phyloP scores from a whole-genome alignment of 2,888 invertebrate genomes.

The Meiosimyza decipiens region DNA sequence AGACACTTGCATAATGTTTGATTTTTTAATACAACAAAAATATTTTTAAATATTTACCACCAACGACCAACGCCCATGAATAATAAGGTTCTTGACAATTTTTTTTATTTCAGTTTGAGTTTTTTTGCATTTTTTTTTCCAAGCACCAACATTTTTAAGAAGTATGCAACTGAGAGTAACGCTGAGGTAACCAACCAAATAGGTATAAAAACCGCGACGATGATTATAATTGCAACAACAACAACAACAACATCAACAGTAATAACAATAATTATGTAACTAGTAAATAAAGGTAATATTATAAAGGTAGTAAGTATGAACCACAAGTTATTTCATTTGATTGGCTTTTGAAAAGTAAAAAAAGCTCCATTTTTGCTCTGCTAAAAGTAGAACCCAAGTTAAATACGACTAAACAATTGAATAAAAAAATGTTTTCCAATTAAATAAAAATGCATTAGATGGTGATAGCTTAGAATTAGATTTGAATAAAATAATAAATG shows the following conservation, averaged over 20 bases:
- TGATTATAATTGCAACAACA: constrained; percentile 36
- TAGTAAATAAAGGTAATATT: constrained; percentile 14
- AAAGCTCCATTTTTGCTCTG: constrained; percentile 17
- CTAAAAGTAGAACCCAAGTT: constrained; percentile 30
- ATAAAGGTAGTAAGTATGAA: not conserved
- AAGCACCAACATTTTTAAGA: constrained; percentile 58
- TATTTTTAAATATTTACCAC: constrained; percentile 58
- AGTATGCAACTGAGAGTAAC: constrained; percentile 52
- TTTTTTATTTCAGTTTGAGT: constrained; percentile 44
- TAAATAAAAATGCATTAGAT: no score
- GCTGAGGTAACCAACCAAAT: constrained; percentile 39
- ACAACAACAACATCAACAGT: constrained; percentile 24
- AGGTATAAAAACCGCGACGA: constrained; percentile 19
- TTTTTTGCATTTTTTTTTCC: constrained; percentile 48
- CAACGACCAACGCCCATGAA: constrained; percentile 63
- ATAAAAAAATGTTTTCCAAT: no score
- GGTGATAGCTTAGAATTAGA: no score
- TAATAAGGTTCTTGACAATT: constrained; percentile 43
- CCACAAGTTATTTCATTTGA: not conserved
- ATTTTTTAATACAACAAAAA: constrained; percentile 41
- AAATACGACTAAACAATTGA: constrained; percentile 10
- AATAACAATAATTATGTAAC: constrained; percentile 13
- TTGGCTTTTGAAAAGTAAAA: not conserved
- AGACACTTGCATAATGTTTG: constrained; percentile 58
- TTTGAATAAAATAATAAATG: no score